These are phyloP conservation scores for Hirtodrosophila alboralis DNA, from an alignment of 2,888 invertebrate species.

Conservation along the genomic window DNA sequence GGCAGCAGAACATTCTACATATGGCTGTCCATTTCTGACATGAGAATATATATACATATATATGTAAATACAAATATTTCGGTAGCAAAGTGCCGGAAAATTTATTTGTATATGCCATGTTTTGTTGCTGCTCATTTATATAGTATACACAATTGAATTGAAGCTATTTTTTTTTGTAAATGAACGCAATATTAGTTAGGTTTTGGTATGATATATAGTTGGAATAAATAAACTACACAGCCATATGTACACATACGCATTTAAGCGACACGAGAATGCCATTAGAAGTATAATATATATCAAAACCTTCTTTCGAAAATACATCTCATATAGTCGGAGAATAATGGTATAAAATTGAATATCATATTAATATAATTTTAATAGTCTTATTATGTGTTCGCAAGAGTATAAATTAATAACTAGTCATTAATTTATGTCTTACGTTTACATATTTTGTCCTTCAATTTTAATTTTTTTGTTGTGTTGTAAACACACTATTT, in stretches of 20 bases:
- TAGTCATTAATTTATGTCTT: too few species aligned
- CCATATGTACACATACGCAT: neutral
- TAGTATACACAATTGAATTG: constrained; percentile 1
- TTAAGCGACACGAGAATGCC: neutral
- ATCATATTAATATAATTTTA: too few species aligned
- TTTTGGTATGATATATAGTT: neutral
- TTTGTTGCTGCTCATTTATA: neutral
- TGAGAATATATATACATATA: constrained; percentile 6
- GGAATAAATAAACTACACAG: neutral
- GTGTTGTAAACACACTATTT: too few species aligned
- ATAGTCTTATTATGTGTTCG: too few species aligned
- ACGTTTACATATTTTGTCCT: too few species aligned
- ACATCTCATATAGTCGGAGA: too few species aligned
- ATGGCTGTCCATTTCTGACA: neutral
- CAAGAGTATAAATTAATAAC: too few species aligned
- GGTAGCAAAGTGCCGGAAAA: neutral
- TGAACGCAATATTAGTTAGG: constrained; percentile 8
- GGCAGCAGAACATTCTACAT: constrained; percentile 39
- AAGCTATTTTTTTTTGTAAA: constrained; percentile 1
- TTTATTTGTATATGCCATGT: constrained; percentile 6
- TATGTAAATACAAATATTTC: constrained; percentile 12
- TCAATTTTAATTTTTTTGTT: too few species aligned
- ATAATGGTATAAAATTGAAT: too few species aligned
- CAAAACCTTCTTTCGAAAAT: too few species aligned
- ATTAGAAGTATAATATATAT: too few species aligned